Evolutionary conservation across 2,797 vertebrate genomes (phyloP).

Genomic region (Garrulus glandarius): DNA sequence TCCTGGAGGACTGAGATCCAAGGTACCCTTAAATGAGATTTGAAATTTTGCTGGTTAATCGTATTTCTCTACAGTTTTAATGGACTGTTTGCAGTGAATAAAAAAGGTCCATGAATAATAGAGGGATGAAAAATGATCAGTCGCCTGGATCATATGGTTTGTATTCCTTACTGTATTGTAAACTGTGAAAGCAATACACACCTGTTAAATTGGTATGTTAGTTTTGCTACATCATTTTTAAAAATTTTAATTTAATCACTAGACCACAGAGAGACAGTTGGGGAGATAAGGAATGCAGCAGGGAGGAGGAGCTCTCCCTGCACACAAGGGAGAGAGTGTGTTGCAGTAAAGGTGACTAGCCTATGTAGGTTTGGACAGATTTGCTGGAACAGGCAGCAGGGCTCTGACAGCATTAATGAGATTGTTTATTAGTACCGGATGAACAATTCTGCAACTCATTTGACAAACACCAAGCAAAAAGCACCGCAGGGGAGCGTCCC

Average conservation of each 20-base stretch:
- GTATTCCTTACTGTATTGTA: background rate
- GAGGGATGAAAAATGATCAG: background rate
- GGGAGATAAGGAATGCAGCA: background rate
- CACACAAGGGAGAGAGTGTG: background rate
- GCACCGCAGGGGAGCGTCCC: conserved; percentile 38
- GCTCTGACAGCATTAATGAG: conserved; percentile 64
- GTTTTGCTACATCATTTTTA: background rate
- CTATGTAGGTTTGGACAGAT: conserved; percentile 57
- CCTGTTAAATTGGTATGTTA: background rate
- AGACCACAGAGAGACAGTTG: background rate
- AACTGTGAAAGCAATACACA: background rate
- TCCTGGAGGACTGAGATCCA: background rate
- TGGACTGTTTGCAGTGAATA: background rate
- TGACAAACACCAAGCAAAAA: conserved; percentile 57
- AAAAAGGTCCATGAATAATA: background rate
- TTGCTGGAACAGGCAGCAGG: conserved; percentile 42
- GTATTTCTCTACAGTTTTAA: background rate
- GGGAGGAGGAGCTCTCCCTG: background rate
- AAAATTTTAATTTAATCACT: background rate
- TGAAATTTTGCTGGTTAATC: background rate
- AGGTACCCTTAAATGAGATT: background rate
- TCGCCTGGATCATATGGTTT: background rate
- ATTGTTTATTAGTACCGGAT: conserved; percentile 69
- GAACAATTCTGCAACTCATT: conserved; percentile 60
- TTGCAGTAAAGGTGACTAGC: conserved; percentile 22